Evolutionary conservation across 2,797 vertebrate genomes (phyloP).

Genomic region (Enteromius fasciolatus): DNA sequence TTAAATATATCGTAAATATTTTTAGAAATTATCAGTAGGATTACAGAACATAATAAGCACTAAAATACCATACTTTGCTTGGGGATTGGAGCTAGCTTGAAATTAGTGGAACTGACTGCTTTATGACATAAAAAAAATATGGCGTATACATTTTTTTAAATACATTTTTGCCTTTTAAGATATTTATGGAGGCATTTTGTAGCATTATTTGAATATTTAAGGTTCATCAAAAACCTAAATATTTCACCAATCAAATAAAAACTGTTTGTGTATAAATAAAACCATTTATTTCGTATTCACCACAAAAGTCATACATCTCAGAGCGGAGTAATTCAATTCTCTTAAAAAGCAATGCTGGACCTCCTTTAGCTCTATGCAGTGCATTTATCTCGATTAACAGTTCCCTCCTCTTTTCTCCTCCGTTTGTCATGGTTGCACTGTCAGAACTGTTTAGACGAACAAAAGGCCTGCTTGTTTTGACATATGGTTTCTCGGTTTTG

Average conservation of each 20-base stretch:
- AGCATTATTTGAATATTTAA: constrained; percentile 11
- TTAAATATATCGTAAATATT: not conserved
- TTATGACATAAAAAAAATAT: not conserved
- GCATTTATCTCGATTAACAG: constrained; percentile 58
- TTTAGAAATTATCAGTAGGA: not conserved
- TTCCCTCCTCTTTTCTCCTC: constrained; percentile 50
- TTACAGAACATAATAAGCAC: not conserved
- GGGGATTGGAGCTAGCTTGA: not conserved
- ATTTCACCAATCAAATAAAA: constrained; percentile 2
- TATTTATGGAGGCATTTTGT: not conserved
- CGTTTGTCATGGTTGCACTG: constrained; percentile 57
- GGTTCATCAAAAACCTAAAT: not conserved
- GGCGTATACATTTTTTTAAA: not conserved
- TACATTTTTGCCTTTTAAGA: not conserved
- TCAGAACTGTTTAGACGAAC: constrained; percentile 58
- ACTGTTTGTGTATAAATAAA: not conserved
- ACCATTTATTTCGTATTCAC: constrained; percentile 1
- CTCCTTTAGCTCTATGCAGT: constrained; percentile 36
- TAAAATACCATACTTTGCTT: not conserved
- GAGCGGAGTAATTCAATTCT: constrained; percentile 44
- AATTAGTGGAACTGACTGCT: not conserved
- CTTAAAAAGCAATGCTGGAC: constrained; percentile 46
- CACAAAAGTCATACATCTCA: constrained; percentile 21
- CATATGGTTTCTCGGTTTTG: constrained; percentile 65
- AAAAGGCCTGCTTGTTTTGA: constrained; percentile 65